Percentiles rank a stretch among this genome's conserved stretches.
Conservation (phyloP, 1,140 invertebrate genomes). For the Drosophila bipectinata region DNA sequence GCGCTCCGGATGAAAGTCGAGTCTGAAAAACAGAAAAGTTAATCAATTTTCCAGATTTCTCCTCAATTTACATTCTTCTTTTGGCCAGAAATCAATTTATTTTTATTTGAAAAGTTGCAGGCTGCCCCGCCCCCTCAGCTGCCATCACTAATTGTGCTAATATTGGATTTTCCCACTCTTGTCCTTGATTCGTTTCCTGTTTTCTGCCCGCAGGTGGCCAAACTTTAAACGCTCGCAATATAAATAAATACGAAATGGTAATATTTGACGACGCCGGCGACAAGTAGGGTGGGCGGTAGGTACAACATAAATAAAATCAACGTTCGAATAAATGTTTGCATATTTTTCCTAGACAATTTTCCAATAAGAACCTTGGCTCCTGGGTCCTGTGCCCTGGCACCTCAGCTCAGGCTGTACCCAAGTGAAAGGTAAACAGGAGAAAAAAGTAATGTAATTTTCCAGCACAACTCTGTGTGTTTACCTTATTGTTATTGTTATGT, state of each 20-base stretch:
- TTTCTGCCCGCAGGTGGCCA: slow-evolving; percentile 65
- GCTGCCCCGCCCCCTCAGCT: background rate
- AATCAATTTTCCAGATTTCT: slow-evolving; percentile 29
- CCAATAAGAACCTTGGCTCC: slow-evolving; percentile 47
- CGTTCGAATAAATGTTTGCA: slow-evolving; percentile 81
- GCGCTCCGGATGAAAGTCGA: slow-evolving; percentile 90
- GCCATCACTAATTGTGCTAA: slow-evolving; percentile 75
- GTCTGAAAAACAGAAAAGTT: slow-evolving; percentile 84
- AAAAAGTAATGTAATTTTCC: slow-evolving; percentile 45
- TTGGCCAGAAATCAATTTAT: slow-evolving; percentile 60
- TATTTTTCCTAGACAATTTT: slow-evolving; percentile 77
- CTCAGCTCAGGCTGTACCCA: background rate
- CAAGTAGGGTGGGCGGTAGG: background rate
- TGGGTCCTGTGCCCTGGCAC: slow-evolving; percentile 1
- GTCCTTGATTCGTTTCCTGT: slow-evolving; percentile 41
- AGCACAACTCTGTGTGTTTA: slow-evolving; percentile 13
- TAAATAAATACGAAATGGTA: slow-evolving; percentile 79
- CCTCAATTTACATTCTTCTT: background rate
- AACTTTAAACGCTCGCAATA: slow-evolving; percentile 77
- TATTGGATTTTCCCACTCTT: slow-evolving; percentile 65
- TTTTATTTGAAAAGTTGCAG: slow-evolving; percentile 58
- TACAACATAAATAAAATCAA: slow-evolving; percentile 79
- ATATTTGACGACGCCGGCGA: slow-evolving; percentile 54
- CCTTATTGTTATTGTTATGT: slow-evolving; percentile 47
- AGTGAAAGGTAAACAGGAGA: slow-evolving; percentile 52